A percentile compares a stretch with the other conserved stretches of the same genome.
These are phyloP conservation scores for Chalcis sispes DNA, from an alignment of 2,888 invertebrate genomes.

Conservation along the genomic window DNA sequence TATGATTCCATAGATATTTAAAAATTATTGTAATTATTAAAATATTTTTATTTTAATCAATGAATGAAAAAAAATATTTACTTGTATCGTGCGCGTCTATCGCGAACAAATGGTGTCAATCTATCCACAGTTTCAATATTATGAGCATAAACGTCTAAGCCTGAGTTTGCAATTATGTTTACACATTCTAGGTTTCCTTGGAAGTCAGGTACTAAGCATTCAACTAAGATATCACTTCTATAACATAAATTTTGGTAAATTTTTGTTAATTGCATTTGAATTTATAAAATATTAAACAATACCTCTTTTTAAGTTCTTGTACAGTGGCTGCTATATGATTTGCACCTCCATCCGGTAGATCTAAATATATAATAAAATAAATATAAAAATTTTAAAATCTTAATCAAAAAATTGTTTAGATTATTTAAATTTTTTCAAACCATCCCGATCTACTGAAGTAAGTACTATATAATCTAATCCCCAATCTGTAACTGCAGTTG, in stretches of 20 bases:
- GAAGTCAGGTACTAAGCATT: constrained; percentile 98
- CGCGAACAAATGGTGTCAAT: constrained; percentile 93
- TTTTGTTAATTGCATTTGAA: neutral
- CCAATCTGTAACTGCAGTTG: constrained; percentile 94
- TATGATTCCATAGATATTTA: neutral
- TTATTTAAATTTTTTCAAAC: constrained; percentile 76
- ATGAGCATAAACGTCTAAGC: constrained; percentile 98
- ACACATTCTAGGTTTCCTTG: constrained; percentile 87
- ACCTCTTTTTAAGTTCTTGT: constrained; percentile 71
- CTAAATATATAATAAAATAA: constrained; percentile 76
- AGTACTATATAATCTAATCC: constrained; percentile 97
- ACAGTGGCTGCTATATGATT: constrained; percentile 93
- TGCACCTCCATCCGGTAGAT: constrained; percentile 95
- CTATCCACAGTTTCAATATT: constrained; percentile 98
- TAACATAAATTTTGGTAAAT: constrained; percentile 67
- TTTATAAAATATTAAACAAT: constrained; percentile 20
- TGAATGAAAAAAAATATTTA: constrained; percentile 65
- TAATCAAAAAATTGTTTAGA: neutral
- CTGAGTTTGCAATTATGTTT: constrained; percentile 85
- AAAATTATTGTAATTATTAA: neutral
- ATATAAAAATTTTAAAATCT: constrained; percentile 19
- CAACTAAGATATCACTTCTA: constrained; percentile 92
- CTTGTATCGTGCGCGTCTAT: constrained; percentile 92
- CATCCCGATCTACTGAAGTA: constrained; percentile 98
- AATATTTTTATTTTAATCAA: too few relatives aligned